These are phyloP conservation scores for Galaxea fascicularis DNA, from an alignment of 92 coral and sea anemone genomes.

Conservation along the genomic window DNA sequence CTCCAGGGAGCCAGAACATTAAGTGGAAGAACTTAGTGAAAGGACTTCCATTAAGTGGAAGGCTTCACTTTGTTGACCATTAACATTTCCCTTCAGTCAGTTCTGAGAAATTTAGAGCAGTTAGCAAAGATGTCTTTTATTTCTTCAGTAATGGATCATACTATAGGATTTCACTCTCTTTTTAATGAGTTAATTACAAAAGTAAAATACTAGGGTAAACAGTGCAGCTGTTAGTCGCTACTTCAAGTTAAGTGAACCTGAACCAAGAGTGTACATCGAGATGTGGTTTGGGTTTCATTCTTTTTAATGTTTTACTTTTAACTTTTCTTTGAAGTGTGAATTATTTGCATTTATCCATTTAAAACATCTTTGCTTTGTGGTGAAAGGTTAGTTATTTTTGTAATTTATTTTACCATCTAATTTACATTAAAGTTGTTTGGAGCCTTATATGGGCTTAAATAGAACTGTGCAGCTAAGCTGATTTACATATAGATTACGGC, in stretches of 20 bases:
- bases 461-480: not conserved
- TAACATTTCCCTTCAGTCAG: not conserved
- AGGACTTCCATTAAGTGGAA: no score
- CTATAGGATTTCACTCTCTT: not conserved
- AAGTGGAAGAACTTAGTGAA: not conserved
- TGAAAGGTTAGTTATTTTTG: not conserved
- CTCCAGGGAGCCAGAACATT: not conserved
- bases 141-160: not conserved
- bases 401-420: no score
- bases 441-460: not conserved
- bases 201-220: not conserved
- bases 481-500: not conserved
- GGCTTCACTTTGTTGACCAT: not conserved
- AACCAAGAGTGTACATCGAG: not conserved
- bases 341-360: no score
- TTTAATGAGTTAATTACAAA: not conserved
- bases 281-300: no score
- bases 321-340: not conserved
- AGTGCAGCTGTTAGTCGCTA: not conserved
- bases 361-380: not conserved
- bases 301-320: not conserved
- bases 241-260: not conserved
- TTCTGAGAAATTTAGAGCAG: not conserved
- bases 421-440: not conserved
- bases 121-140: no score